Evolutionary conservation across 2,888 invertebrate species (phyloP).

Genomic region (Pseudococcus viburni): DNA sequence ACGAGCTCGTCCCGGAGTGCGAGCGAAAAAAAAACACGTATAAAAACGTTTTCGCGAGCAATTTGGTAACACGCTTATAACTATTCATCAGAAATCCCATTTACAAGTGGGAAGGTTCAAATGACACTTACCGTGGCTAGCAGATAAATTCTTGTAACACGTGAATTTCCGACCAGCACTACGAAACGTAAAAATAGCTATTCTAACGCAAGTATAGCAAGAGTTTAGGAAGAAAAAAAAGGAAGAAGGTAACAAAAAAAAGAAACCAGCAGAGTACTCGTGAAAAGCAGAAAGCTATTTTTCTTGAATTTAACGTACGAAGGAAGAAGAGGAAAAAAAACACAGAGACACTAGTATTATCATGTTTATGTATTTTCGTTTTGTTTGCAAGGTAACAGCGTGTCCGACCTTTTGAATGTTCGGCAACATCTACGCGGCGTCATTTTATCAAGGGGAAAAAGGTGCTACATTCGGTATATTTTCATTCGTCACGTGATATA

Average conservation of each 20-base stretch:
- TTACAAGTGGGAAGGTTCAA: constrained; percentile 42
- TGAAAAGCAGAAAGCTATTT: constrained; percentile 40
- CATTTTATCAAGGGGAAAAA: constrained; percentile 33
- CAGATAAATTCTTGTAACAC: constrained; percentile 47
- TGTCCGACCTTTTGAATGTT: constrained; percentile 45
- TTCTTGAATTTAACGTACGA: constrained; percentile 39
- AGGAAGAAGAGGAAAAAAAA: not conserved
- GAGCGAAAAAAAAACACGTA: not conserved
- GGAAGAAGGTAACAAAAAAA: not conserved
- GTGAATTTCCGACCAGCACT: constrained; percentile 35
- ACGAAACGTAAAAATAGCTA: constrained; percentile 15
- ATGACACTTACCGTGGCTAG: constrained; percentile 40
- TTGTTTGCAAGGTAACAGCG: constrained; percentile 9
- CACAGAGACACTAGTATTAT: constrained; percentile 28
- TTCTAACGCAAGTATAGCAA: not conserved
- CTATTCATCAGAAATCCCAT: constrained; percentile 46
- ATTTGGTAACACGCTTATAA: constrained; percentile 44
- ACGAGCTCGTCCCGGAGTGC: not conserved
- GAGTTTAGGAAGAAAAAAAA: not conserved
- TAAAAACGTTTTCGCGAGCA: constrained; percentile 29
- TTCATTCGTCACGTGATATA: constrained; percentile 44
- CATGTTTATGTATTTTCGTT: constrained; percentile 49
- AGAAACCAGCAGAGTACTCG: not conserved
- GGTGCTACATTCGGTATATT: constrained; percentile 34
- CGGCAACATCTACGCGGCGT: constrained; percentile 34